Base-by-base conservation (phyloP, 2,113 vertebrate genomes). In the Sylvietta virens region DNA sequence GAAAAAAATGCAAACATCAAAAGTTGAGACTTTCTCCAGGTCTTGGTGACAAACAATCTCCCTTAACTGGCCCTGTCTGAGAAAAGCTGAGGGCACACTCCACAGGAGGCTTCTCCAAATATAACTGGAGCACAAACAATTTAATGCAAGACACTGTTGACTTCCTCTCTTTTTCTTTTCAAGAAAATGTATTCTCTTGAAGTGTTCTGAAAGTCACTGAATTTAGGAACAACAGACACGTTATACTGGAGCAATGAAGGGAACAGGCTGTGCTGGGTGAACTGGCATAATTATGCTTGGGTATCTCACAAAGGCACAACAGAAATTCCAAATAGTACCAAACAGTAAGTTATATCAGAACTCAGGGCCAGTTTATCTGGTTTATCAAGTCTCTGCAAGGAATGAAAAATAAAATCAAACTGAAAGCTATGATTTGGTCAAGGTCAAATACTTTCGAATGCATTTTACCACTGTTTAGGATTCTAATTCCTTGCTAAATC, bases 371-470 rank as follows among this genome's bases (percentile, higher is more conserved):
- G 11, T 79, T 90, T 85, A 74, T 87, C 61, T 33, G 33, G 21
- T 85, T 83, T 58, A 83, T 88, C 81, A 80, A 62, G 56, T 7
- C 64, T 94, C 50, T 31, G 22, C 42, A 62, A 60, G 64, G 74
- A 94, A 74, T 50, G n/a, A 69, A 94, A 93, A 86, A 66, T 58
- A 70, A 91, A 96, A 91, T 56, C 24, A 35, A 93, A 90, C 23
- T 62, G 35, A 65, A 91, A 83, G 42, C 47, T 64, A 26, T 56
- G 27, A 48, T 88, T 93, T 86, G 47, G 44, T 67, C 85, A 94
- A 95, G 85, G 81, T 73, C 64, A 95, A 48, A 83, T 88, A 80
- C 10, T 73, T 90, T 19, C 6, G 12, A 86, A 53, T 42, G 35
- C 23, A 22, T 88, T 94, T 91, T 80, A 62, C 45, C 45, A 23